Evolutionary conservation across 2,113 vertebrate genomes (phyloP).

Genomic region (Sturnira hondurensis): DNA sequence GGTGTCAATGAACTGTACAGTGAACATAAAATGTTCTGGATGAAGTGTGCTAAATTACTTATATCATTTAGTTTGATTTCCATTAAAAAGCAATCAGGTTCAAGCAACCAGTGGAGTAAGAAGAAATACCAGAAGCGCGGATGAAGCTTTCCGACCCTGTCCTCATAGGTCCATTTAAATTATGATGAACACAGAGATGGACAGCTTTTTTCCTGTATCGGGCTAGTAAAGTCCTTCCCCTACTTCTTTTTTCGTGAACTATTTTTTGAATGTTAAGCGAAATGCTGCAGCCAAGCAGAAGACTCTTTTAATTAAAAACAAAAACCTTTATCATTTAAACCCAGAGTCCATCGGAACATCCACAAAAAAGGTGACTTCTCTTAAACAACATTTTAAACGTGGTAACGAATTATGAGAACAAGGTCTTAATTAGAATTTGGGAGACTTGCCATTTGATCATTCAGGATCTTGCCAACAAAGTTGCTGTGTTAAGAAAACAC

Average conservation of each 20-base stretch:
- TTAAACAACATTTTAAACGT: background rate
- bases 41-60: slow-evolving; percentile 16
- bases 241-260: background rate
- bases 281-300: background rate
- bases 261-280: background rate
- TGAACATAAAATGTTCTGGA: background rate
- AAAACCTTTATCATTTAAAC: background rate
- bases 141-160: background rate
- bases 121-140: background rate
- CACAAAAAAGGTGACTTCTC: background rate
- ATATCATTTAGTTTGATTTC: background rate
- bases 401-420: background rate
- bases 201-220: fast-evolving
- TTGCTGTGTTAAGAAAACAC: background rate
- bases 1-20: background rate
- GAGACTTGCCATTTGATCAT: background rate
- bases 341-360: background rate
- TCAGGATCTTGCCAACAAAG: background rate
- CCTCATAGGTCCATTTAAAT: background rate
- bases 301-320: background rate
- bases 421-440: background rate
- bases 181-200: background rate
- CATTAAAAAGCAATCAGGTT: slow-evolving; percentile 31
- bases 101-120: background rate
- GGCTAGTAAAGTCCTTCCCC: background rate